Evolutionary conservation across 2,113 vertebrate genomes (phyloP).

Genomic region (Sinocyclocheilus rhinocerous): DNA sequence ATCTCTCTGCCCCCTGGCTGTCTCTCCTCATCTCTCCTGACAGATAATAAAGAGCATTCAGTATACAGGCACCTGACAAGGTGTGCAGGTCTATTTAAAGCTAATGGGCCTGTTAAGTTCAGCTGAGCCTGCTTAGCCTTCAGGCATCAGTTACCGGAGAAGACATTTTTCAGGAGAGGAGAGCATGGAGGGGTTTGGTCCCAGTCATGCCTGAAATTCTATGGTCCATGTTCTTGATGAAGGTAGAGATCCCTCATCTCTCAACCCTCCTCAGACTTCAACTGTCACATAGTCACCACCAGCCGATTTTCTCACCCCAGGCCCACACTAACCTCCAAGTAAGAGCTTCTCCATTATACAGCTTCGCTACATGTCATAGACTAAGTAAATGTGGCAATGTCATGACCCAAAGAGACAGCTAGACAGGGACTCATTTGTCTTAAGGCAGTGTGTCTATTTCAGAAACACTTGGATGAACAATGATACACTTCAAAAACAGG

Average conservation of each 20-base stretch:
- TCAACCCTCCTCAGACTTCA: conserved; percentile 43
- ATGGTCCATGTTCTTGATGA: conserved; percentile 55
- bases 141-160: conserved; percentile 20
- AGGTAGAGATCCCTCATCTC: conserved; percentile 60
- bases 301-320: not conserved
- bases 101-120: conserved; percentile 19
- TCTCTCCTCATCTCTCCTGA: conserved; percentile 1
- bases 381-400: conserved; percentile 43
- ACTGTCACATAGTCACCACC: conserved; percentile 18
- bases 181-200: conserved; percentile 2
- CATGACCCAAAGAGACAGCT: conserved; percentile 31
- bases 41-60: not conserved
- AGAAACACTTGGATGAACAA: not conserved
- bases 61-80: conserved; percentile 40
- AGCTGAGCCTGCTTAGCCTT: not conserved
- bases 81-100: conserved; percentile 38
- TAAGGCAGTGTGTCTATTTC: not conserved
- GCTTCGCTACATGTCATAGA: conserved; percentile 42
- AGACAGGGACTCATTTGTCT: conserved; percentile 28
- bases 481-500: not conserved
- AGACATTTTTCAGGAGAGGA: not conserved
- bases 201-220: conserved; percentile 62
- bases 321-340: conserved; percentile 45
- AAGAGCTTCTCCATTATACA: conserved; percentile 60
- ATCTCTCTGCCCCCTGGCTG: not conserved